Conservation (phyloP, 2,113 vertebrate genomes). For the Pogona vitticeps region DNA sequence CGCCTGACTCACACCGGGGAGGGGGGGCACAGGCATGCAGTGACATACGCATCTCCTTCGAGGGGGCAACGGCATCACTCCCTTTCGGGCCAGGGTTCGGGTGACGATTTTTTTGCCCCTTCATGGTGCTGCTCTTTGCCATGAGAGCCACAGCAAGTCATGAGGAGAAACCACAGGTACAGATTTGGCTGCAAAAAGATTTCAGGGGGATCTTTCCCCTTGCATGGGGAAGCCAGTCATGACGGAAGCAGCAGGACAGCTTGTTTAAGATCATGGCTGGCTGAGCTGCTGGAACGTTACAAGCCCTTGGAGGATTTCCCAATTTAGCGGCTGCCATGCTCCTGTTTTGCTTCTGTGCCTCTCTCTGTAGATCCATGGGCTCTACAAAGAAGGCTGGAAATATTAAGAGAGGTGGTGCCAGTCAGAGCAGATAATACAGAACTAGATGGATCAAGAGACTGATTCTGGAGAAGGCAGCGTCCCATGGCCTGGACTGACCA, state of each 20-base stretch:
- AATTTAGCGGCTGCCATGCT: not conserved
- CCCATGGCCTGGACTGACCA: too few species aligned
- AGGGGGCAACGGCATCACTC: not conserved
- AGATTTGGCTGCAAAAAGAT: not conserved
- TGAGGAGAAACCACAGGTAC: not conserved
- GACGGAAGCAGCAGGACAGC: not conserved
- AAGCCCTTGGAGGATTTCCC: too few species aligned
- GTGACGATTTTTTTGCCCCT: not conserved
- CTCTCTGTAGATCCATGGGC: too few species aligned
- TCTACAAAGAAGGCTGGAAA: too few species aligned
- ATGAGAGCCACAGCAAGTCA: not conserved
- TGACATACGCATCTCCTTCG: not conserved
- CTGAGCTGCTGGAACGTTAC: not conserved
- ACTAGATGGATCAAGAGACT: too few species aligned
- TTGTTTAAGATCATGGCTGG: not conserved
- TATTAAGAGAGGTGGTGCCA: too few species aligned
- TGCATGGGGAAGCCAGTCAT: not conserved
- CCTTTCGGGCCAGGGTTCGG: accelerated
- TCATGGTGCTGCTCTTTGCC: not conserved
- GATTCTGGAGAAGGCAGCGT: too few species aligned
- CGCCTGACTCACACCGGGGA: constrained; percentile 21
- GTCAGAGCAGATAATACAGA: too few species aligned
- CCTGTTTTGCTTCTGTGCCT: too few species aligned
- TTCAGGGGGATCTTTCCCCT: not conserved
- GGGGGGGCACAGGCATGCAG: not conserved